Evolutionary conservation across 2,888 invertebrate species (phyloP).

Genomic region (Diloba caeruleocephala): DNA sequence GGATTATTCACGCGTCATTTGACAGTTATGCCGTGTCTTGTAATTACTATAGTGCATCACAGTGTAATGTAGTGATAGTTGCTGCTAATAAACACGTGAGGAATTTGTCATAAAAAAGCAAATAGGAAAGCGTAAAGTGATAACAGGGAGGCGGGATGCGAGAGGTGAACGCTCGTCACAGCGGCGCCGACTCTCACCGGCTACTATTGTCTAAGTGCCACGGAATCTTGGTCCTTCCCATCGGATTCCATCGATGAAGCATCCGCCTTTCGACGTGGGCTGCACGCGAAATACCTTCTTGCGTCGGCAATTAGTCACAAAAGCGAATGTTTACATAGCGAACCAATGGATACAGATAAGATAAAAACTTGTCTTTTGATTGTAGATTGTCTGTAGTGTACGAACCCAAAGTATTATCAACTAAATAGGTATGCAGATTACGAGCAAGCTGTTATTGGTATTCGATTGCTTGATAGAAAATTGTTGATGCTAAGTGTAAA

Average conservation of each 20-base stretch:
- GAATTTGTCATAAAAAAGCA: conserved; percentile 57
- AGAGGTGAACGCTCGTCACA: conserved; percentile 88
- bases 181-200: conserved; percentile 88
- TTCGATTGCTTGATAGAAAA: conserved; percentile 68
- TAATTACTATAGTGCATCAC: conserved; percentile 78
- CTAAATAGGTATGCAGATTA: conserved; percentile 61
- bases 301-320: conserved; percentile 68
- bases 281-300: conserved; percentile 80
- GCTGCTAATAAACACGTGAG: conserved; percentile 70
- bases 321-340: conserved; percentile 72
- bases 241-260: conserved; percentile 84
- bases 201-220: conserved; percentile 87
- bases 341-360: conserved; percentile 76
- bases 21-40: conserved; percentile 82
- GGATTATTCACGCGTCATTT: conserved; percentile 83
- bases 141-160: conserved; percentile 78
- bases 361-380: conserved; percentile 64
- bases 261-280: conserved; percentile 80
- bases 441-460: conserved; percentile 52
- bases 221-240: conserved; percentile 88
- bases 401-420: conserved; percentile 51
- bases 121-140: conserved; percentile 64
- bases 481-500: conserved; percentile 73
- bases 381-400: conserved; percentile 48
- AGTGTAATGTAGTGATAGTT: conserved; percentile 80